phyloP scores from a whole-genome alignment of 2,797 vertebrate species.

The Malacoctenus gilli region DNA sequence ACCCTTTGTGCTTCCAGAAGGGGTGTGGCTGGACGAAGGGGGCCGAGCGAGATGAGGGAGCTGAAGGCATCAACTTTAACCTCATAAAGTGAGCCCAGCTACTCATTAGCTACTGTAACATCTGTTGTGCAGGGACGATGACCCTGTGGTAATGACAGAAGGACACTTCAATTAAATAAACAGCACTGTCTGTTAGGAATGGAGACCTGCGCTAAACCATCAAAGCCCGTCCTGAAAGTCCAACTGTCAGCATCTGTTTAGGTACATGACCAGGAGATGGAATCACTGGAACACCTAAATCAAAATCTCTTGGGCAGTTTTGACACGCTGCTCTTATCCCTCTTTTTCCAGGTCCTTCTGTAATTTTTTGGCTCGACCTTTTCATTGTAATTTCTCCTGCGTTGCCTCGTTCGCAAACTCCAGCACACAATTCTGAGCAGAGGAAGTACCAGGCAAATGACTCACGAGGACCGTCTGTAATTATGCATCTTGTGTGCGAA shows the following conservation, averaged over 20 bases:
- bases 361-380: conserved; percentile 42
- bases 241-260: conserved; percentile 45
- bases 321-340: conserved; percentile 25
- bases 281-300: conserved; percentile 44
- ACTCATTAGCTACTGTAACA: conserved; percentile 86
- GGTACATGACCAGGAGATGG: conserved; percentile 21
- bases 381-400: conserved; percentile 41
- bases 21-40: conserved; percentile 58
- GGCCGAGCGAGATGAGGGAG: conserved; percentile 52
- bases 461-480: conserved; percentile 43
- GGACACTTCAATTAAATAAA: conserved; percentile 78
- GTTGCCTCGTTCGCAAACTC: conserved; percentile 17
- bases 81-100: conserved; percentile 82
- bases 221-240: conserved; percentile 57
- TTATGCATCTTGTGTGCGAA: conserved; percentile 39
- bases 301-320: conserved; percentile 26
- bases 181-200: conserved; percentile 72
- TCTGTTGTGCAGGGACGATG: conserved; percentile 78
- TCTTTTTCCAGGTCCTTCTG: conserved; percentile 21
- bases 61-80: conserved; percentile 82
- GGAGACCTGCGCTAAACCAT: conserved; percentile 46
- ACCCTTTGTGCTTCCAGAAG: conserved; percentile 65
- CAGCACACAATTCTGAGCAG: conserved; percentile 22
- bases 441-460: conserved; percentile 38
- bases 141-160: conserved; percentile 82